These are phyloP conservation scores for Catostomus latipinnis DNA, from an alignment of 2,797 vertebrate species.

Conservation along the genomic window DNA sequence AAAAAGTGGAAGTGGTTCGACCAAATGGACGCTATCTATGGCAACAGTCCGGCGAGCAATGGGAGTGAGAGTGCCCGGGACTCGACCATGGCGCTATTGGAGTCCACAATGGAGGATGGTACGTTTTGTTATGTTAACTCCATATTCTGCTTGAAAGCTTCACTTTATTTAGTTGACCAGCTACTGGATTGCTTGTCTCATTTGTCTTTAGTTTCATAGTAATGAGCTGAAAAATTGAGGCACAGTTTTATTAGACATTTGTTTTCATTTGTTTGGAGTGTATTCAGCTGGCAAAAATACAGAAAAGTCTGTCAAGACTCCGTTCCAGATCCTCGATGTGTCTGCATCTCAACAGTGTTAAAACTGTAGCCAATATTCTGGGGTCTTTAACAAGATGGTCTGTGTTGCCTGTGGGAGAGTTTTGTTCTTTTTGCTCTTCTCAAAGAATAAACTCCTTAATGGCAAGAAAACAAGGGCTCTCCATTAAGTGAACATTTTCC, in stretches of 20 bases:
- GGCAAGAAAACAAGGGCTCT: not conserved
- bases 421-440: not conserved
- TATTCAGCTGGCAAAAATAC: conserved; percentile 22
- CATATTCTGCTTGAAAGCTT: no score
- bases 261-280: conserved; percentile 16
- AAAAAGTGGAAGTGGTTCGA: no score
- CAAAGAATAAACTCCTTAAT: conserved; percentile 5
- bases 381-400: not conserved
- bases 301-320: not conserved
- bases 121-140: no score
- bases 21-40: no score
- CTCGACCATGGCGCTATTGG: no score
- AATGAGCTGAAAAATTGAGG: not conserved
- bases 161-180: no score
- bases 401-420: not conserved
- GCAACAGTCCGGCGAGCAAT: no score
- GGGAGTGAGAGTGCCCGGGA: no score
- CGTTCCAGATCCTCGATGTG: conserved; percentile 6
- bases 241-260: not conserved
- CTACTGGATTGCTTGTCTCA: not conserved
- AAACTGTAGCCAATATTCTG: conserved; percentile 18
- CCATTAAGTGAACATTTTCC: not conserved
- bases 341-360: conserved; percentile 20
- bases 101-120: no score
- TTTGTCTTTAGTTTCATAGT: conserved; percentile 8